Evolutionary conservation across 2,797 vertebrate genomes (phyloP).

Genomic region (Emys orbicularis): DNA sequence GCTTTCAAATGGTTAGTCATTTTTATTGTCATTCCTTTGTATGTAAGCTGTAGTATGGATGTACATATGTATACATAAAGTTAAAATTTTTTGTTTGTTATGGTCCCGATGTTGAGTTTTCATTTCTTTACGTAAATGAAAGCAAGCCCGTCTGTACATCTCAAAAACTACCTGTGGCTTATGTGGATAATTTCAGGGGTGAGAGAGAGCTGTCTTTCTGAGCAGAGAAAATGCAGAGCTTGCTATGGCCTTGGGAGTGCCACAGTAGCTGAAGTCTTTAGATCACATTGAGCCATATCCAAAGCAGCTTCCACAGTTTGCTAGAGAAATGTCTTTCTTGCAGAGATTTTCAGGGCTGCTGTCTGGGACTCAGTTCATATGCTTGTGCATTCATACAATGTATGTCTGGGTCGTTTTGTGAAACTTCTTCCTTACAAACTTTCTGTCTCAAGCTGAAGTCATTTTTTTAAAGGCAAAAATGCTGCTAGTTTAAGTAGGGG

Average conservation of each 20-base stretch:
- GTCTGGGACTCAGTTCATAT: neutral
- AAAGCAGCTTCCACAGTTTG: neutral
- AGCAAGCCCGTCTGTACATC: neutral
- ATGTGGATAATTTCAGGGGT: neutral
- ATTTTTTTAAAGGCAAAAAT: neutral
- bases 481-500: neutral
- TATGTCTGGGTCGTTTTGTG: neutral
- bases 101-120: neutral
- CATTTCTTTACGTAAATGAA: neutral
- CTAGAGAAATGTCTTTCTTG: neutral
- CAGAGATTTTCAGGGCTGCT: neutral
- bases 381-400: neutral
- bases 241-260: neutral
- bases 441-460: neutral
- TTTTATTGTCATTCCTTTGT: neutral
- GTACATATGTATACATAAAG: too few species aligned
- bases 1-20: neutral
- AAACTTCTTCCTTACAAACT: neutral
- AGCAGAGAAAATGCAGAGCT: neutral
- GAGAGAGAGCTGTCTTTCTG: neutral
- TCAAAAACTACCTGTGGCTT: neutral
- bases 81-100: neutral
- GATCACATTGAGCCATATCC: neutral
- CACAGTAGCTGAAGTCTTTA: neutral
- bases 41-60: too few species aligned